phyloP scores from a whole-genome alignment of 2,113 vertebrate genomes.

The Pseudolaguvia tuberculata region DNA sequence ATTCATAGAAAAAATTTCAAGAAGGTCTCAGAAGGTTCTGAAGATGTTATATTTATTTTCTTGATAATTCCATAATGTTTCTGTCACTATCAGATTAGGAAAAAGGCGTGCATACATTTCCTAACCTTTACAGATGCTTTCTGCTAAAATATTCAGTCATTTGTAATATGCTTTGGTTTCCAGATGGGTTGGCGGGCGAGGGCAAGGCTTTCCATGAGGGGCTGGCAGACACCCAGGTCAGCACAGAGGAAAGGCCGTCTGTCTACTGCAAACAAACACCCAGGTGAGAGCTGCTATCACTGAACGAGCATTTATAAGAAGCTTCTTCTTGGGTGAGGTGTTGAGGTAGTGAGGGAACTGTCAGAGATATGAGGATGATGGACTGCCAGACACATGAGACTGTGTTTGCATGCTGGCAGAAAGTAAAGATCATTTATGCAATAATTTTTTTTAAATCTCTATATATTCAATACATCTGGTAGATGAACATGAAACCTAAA shows the following conservation, averaged over 20 bases:
- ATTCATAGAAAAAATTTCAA: neutral
- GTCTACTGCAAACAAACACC: constrained; percentile 40
- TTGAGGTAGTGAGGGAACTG: neutral
- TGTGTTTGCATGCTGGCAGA: neutral
- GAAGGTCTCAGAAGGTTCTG: constrained; percentile 1
- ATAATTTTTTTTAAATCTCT: neutral
- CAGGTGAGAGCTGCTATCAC: constrained; percentile 38
- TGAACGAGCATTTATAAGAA: constrained; percentile 31
- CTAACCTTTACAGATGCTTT: constrained; percentile 36
- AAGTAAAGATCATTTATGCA: constrained; percentile 1
- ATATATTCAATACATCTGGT: constrained; percentile 2
- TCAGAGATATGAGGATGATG: neutral
- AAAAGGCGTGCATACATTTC: constrained; percentile 42
- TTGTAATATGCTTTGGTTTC: constrained; percentile 48
- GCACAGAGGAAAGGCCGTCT: constrained; percentile 36
- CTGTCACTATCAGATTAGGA: constrained; percentile 3
- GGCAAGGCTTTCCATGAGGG: constrained; percentile 34
- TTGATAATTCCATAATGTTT: constrained; percentile 28
- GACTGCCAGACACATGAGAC: neutral
- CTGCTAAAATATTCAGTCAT: constrained; percentile 48
- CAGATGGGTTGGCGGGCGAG: constrained; percentile 40
- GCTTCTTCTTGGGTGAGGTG: neutral
- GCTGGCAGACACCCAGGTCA: constrained; percentile 44
- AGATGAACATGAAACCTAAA: neutral
- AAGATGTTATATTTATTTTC: constrained; percentile 15